Evolutionary conservation across 2,797 vertebrate species (phyloP).

Genomic region (Telmatherina bonti): DNA sequence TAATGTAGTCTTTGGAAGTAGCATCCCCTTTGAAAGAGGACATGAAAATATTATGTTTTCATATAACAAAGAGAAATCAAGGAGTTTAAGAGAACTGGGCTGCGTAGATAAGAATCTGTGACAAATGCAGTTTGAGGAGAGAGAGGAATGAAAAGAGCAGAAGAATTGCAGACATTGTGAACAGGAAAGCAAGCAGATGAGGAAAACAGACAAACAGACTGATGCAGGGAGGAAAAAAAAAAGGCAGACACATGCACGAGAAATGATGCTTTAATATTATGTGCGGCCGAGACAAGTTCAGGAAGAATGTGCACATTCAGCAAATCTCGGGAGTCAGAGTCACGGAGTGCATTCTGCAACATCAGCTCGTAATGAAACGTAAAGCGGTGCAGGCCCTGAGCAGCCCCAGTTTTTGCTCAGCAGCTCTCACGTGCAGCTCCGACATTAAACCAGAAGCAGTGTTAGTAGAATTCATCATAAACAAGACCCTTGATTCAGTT

Average conservation of each 20-base stretch:
- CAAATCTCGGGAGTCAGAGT: slow-evolving; percentile 50
- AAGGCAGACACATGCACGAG: slow-evolving; percentile 15
- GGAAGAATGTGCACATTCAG: slow-evolving; percentile 69
- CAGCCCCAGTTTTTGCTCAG: not conserved
- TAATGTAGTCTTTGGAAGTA: not conserved
- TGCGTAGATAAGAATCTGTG: not conserved
- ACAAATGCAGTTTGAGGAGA: not conserved
- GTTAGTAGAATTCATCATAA: not conserved
- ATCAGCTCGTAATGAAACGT: slow-evolving; percentile 18
- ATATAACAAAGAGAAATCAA: not conserved
- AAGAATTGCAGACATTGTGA: slow-evolving; percentile 7
- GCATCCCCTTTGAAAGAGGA: not conserved
- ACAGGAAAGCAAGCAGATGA: slow-evolving; percentile 50
- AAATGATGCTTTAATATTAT: slow-evolving; percentile 48
- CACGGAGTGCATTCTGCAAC: slow-evolving; percentile 47
- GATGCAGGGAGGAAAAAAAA: slow-evolving; percentile 24
- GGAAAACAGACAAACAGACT: slow-evolving; percentile 51
- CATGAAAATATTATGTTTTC: not conserved
- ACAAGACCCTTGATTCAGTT: not conserved
- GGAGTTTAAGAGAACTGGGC: not conserved
- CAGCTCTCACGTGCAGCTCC: not conserved
- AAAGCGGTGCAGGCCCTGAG: not conserved
- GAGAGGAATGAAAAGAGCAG: not conserved
- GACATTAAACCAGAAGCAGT: not conserved
- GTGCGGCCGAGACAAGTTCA: slow-evolving; percentile 39